Evolutionary conservation across 2,113 vertebrate genomes (phyloP).

Genomic region (Grammomys surdaster): DNA sequence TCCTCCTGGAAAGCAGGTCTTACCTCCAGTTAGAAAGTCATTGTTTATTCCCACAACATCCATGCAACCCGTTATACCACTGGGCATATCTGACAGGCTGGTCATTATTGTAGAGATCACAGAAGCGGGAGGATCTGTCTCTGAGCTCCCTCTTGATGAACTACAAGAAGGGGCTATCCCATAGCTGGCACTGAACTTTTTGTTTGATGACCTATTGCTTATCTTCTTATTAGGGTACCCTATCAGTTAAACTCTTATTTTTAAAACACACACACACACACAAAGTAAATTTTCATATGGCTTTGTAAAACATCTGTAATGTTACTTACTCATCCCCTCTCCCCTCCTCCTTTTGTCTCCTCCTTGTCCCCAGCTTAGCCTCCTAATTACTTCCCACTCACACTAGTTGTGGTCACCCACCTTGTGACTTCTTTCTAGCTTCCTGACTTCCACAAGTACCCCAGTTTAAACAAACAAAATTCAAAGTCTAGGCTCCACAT

Average conservation of each 20-base stretch:
- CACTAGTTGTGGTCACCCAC: neutral
- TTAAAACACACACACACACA: neutral
- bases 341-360: neutral
- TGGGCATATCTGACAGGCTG: neutral
- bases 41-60: neutral
- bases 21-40: neutral
- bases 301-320: neutral
- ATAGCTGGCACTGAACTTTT: neutral
- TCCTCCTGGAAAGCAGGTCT: neutral
- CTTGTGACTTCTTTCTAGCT: neutral
- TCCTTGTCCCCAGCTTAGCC: neutral
- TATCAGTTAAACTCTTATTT: neutral
- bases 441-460: neutral
- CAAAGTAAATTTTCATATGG: neutral
- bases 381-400: neutral
- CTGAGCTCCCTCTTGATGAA: neutral
- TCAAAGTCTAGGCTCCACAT: neutral
- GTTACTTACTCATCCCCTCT: neutral
- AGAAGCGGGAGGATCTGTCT: too few species aligned
- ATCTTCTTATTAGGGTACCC: neutral
- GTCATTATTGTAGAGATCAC: neutral
- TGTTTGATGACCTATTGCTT: neutral
- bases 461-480: neutral
- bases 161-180: neutral
- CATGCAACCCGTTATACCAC: neutral